Evolutionary conservation across 2,113 vertebrate genomes (phyloP), one percentile per base, ranked within the genome.

Genomic region (Aegithalos caudatus): DNA sequence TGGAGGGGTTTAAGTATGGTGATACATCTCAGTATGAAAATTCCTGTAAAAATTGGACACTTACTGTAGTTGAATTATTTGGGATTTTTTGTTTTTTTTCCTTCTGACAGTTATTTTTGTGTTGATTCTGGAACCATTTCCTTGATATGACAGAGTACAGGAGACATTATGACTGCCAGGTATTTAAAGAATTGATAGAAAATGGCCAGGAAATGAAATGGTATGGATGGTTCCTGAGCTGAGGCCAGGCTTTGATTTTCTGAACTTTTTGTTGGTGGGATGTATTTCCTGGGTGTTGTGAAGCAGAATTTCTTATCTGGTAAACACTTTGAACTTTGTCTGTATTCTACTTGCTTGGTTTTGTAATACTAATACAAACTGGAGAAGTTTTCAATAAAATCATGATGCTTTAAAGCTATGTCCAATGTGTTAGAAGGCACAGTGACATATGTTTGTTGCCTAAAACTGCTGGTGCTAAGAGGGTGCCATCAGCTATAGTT

Each of bases 1-100:
- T 51, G 57, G 44, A 87, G 12, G 11, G 3, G 5, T 67, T 92
- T 42, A 54, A 81, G 9, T n/a, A 13, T 40, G 25, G 2, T 40
- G 33, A 58, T 74, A 64, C 18, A 79, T 24, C 9, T 48, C 66
- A 65, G 54, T 33, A 60, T 6, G 67, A 74, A 74, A 73, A 24
- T 25, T 44, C 40, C 35, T 85, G 25, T 67, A 72, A 89, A 92
- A 89, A 33, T 35, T 31, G 0, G 1, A 22, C 33, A 7, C 20
- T 73, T 61, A 53, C 8, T 83, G 35, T 24, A 65, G 24, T 61
- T 76, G 31, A 50, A 64, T 44, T 69, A 23, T 48, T 85, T 93
- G 37, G 2, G 8, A 8, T 1, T 1, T 48, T 31, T 9, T 9
- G 19, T 4, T 6, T 3, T 19, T 44, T 60, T 80, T 14, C 2